Percentiles rank a stretch among this genome's conserved stretches.
These are phyloP conservation scores for Tachina lurida DNA, from an alignment of 2,888 invertebrate genomes.

Conservation along the genomic window DNA sequence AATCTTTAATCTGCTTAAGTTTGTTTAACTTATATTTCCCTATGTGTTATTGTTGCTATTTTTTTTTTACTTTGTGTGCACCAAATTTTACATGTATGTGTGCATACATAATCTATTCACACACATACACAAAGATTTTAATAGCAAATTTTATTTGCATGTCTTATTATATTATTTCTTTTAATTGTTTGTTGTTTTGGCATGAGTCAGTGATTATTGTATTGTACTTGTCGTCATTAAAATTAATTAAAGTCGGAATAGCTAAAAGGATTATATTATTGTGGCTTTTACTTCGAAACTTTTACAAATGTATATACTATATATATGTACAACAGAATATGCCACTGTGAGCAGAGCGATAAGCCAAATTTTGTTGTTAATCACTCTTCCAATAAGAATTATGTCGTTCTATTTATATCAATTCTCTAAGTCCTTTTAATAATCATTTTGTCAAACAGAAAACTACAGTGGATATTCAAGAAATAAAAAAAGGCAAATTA, in stretches of 20 bases:
- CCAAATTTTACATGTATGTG: neutral
- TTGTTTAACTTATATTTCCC: slow-evolving; percentile 10
- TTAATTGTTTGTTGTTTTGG: slow-evolving; percentile 20
- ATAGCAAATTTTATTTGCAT: neutral
- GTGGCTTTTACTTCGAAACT: slow-evolving; percentile 44
- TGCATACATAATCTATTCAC: neutral
- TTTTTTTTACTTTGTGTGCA: neutral
- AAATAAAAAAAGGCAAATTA: too few relatives aligned
- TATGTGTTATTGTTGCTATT: slow-evolving; percentile 13
- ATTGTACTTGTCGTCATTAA: slow-evolving; percentile 77
- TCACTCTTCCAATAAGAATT: neutral
- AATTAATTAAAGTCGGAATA: slow-evolving; percentile 79
- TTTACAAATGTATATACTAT: neutral
- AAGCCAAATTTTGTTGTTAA: neutral
- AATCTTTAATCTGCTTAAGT: slow-evolving; percentile 47
- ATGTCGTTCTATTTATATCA: too few relatives aligned
- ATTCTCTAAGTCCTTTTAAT: too few relatives aligned
- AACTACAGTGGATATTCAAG: too few relatives aligned
- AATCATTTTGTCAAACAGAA: too few relatives aligned
- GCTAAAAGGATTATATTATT: slow-evolving; percentile 69
- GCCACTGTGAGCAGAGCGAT: neutral
- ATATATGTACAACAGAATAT: neutral
- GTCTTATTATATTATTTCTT: slow-evolving; percentile 20
- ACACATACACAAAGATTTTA: neutral
- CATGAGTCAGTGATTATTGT: slow-evolving; percentile 60